Evolutionary conservation across 2,797 vertebrate species (phyloP), one percentile per base, ranked within the genome.

Genomic region (Sebastes elongatus): DNA sequence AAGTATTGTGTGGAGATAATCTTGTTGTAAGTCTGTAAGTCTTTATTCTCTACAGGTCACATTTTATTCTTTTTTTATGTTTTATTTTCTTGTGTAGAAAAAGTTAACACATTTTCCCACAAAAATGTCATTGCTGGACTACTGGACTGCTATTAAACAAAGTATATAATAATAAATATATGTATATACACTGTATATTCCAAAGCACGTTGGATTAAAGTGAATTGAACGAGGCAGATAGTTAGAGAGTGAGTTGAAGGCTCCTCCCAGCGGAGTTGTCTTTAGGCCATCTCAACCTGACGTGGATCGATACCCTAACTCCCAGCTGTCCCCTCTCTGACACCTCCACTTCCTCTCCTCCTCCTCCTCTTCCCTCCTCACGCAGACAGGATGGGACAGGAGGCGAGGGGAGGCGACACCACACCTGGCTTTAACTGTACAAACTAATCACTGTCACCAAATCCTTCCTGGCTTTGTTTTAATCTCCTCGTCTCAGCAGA

Each of bases 231-330:
- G 2, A 52, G 10, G 6, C 66, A 46, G 55, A 55, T 52, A 71
- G 20, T 76, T 66, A 82, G 78, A 71, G 30, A 57, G 20, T 1
- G 56, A 63, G 55, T 4, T 76, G 82, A 86, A 70, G 65, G 68
- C 46, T 63, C 64, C 60, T 85, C 85, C 79, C 80, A 10, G 70
- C 2, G 28, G 84, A 79, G 10, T n/a, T 72, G 84, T 78, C 74
- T 80, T 28, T 1, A 59, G 82, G 82, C 82, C 83, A 76, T 76
- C 78, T 74, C 68, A 46, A 80, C 46, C 32, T 77, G 89, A 86
- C 62, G 10, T 63, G 73, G 79, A 88, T 92, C 88, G 69, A 92
- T 93, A 77, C 56, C 11, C 16, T 71, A 66, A n/a, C 66, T 86
- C 70, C 74, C 71, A 22, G 46, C 67, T 74, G 85, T 78, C 77